Evolutionary conservation across 2,888 invertebrate species (phyloP), one percentile per base, ranked within the genome.

Genomic region (Sericinus montela): DNA sequence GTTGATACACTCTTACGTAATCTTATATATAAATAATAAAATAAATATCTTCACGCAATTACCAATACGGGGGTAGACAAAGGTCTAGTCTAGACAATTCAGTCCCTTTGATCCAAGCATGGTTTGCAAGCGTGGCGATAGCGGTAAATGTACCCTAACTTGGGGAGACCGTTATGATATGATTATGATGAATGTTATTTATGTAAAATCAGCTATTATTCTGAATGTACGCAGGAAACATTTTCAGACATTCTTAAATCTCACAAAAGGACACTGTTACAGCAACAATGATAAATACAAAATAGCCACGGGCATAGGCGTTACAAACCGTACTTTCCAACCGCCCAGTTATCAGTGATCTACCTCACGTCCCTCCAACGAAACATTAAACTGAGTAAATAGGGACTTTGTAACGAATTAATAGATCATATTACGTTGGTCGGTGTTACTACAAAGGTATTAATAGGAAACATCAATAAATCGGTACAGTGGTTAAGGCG

Each of bases 401-500:
- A 53, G 59, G 50, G 52, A 44, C 51, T 48, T 49, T 54, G 57
- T 59, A 61, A 65, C 52, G 60, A 63, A 60, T 61, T 53, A 53
- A 65, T 35, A 54, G 79, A 30, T 77, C 81, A 63, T 44, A 43
- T 55, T 60, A 59, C 25, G 51, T 34, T 79, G 79, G 82, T 60
- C 59, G 60, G 55, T 66, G 70, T 71, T 76, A 76, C 76, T 77
- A 75, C 75, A 70, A 69, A 80, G 79, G 77, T 77, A 77, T 79
- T 79, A 80, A 80, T 80, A 69, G 67, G 70, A 72, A 72, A 69
- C 75, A 79, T 80, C 80, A 77, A 86, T 84, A 86, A 85, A 86
- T 87, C 74, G 80, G 73, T 72, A 80, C 75, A 70, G 84, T 86
- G 80, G 82, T 84, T 81, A 83, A 69, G 64, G 80, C 86, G 85